Base-by-base conservation (phyloP, 1,140 invertebrate genomes). In the Drosophila ficusphila region DNA sequence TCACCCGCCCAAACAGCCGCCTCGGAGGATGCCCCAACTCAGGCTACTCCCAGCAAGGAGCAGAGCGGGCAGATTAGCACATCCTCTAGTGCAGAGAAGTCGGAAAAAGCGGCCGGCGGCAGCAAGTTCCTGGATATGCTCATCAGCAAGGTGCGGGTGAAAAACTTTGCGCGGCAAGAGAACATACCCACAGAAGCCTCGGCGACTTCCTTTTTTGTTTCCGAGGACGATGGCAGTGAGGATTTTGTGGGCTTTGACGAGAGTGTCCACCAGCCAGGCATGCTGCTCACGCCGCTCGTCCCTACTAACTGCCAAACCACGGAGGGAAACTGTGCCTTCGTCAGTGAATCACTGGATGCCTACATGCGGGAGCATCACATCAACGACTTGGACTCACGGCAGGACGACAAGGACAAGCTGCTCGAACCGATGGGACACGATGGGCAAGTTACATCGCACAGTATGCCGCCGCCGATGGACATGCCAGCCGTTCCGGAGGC, bases 231-330 rank as follows among this genome's bases (percentile, higher is more conserved):
- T 4, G 69, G 44, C 7, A 73, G 69, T 36, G 90, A 89, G 23
- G 90, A 89, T 34, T 91, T 90, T 18, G 75, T 91, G 3, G 90
- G 89, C 25, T 91, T 91, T 33, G 85, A 86, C 41, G 90, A 91
- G n/a, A 74, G 65, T 34, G 82, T 62, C 5, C 76, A 79, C 36
- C 56, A 88, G 57, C 89, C 89, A 3, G 90, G 90, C 4, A 89
- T 91, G 88, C 39, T 91, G 34, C 81, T 82, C 2, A 91, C 90
- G 0, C 90, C 90, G 9, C 21, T 90, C 12, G 90, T 91, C 18
- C 86, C 89, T 1, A 58, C 57, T 47, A 79, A 71, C 23, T 61
- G 65, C 47, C 76, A 78, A 34, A 77, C 77, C 0, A 1, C 61
- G 0, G 68, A 73, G 0, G 68, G 76, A 0, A 90, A 88, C 16